Evolutionary conservation across 1,140 invertebrate species (phyloP), one percentile per base, ranked within the genome.

Genomic region (Ooceraea biroi): DNA sequence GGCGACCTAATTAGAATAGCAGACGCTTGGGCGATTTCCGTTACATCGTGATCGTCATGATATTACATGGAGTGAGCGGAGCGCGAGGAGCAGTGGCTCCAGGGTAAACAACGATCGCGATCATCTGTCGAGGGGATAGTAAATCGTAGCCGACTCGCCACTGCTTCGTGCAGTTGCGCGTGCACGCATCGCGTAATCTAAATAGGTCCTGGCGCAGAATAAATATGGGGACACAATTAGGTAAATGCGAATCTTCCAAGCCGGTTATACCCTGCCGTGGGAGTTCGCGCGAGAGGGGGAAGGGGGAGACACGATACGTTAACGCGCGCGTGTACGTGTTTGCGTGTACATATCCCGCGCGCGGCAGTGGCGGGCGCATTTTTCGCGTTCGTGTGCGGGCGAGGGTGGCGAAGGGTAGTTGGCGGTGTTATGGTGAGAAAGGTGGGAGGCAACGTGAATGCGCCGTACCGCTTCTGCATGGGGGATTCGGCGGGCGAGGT

Each of bases 181-280:
- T 71, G 66, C 87, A 85, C 57, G 55, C 36, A 83, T 72, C 73
- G 78, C 60, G 86, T 85, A 93, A 93, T 93, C 89, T 92, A 92
- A 93, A 93, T 92, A 92, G 85, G 86, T 89, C 82, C 74, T 60
- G 66, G 84, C 80, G 90, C 91, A 93, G 93, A 94, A 92, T 92
- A 94, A 94, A 94, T 92, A 93, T 85, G 89, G 88, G 91, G 86
- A 91, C 88, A 92, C 92, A 94, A 94, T 94, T 94, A 94, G 91
- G 92, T 91, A 93, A 94, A 94, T 93, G 91, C 76, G 91, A 92
- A 93, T 94, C 91, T 92, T 90, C 80, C 86, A 90, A 92, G 91
- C 91, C 91, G 90, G 91, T 93, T 91, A 92, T 72, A 88, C 61
- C 66, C 58, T 84, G 89, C 80, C 84, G 85, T 90, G 90, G 85